These are phyloP conservation scores for Dermatemys mawii DNA, from an alignment of 2,113 vertebrate species.

Conservation along the genomic window DNA sequence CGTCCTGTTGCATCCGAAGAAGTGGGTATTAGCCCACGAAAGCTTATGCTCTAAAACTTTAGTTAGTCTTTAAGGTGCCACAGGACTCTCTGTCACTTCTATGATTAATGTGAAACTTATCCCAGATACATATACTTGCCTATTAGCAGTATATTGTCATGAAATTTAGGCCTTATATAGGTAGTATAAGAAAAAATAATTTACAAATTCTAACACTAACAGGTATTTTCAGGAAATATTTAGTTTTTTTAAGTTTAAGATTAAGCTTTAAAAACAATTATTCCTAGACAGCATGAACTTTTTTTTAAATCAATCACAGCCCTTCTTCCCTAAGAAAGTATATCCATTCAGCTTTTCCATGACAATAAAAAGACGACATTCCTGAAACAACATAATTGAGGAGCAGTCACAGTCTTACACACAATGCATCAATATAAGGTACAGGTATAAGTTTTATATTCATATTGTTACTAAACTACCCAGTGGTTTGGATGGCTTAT, in stretches of 20 bases:
- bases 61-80: too few species aligned
- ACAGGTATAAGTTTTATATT: not conserved
- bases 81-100: too few species aligned
- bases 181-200: not conserved
- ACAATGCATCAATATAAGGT: not conserved
- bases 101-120: fast-evolving
- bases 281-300: fast-evolving
- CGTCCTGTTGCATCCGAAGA: too few species aligned
- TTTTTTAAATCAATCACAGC: not conserved
- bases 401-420: not conserved
- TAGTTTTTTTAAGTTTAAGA: fast-evolving
- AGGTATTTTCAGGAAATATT: fast-evolving
- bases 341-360: not conserved
- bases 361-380: not conserved
- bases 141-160: fast-evolving
- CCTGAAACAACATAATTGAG: not conserved
- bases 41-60: too few species aligned
- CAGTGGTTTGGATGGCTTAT: not conserved
- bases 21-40: too few species aligned
- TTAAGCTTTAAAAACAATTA: fast-evolving
- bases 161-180: fast-evolving
- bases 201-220: not conserved
- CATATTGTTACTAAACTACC: not conserved
- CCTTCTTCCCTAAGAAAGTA: not conserved
- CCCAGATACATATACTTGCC: fast-evolving